phyloP scores from a whole-genome alignment of 2,888 invertebrate species.

The Arctia plantaginis region DNA sequence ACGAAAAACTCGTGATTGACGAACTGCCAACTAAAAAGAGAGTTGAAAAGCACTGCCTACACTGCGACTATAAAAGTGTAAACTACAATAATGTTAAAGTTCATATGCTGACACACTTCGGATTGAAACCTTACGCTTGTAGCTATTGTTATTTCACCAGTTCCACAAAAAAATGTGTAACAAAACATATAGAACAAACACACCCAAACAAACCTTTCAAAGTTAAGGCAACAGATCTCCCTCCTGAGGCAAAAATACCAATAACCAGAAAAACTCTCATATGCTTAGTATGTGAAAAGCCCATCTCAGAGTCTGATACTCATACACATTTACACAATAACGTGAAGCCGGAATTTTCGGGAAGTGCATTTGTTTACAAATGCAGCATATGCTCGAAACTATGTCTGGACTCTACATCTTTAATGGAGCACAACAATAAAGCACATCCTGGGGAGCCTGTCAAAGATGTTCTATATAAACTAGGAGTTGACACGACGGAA shows the following conservation, averaged over 20 bases:
- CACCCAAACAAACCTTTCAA: constrained; percentile 61
- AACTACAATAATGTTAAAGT: constrained; percentile 58
- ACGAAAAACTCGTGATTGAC: constrained; percentile 65
- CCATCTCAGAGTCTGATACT: constrained; percentile 51
- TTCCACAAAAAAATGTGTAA: constrained; percentile 59
- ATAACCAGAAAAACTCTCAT: constrained; percentile 13
- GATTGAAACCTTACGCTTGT: constrained; percentile 77
- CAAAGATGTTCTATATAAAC: constrained; percentile 66
- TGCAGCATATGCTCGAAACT: constrained; percentile 78
- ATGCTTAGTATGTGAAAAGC: constrained; percentile 72
- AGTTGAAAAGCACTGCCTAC: constrained; percentile 57
- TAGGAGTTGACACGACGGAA: constrained; percentile 54
- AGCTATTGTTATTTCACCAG: constrained; percentile 69
- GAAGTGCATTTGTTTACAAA: constrained; percentile 72
- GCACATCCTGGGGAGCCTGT: constrained; percentile 56
- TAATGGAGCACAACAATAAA: constrained; percentile 70
- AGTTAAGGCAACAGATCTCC: constrained; percentile 46
- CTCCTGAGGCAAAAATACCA: constrained; percentile 27
- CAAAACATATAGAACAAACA: constrained; percentile 60
- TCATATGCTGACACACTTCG: constrained; percentile 81
- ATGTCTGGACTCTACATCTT: constrained; percentile 58
- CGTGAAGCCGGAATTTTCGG: constrained; percentile 59
- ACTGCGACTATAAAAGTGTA: constrained; percentile 61
- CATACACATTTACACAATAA: constrained; percentile 61
- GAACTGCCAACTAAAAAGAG: constrained; percentile 47